phyloP scores from a whole-genome alignment of 2,888 invertebrate species.

The Tromatobia lineatoria region DNA sequence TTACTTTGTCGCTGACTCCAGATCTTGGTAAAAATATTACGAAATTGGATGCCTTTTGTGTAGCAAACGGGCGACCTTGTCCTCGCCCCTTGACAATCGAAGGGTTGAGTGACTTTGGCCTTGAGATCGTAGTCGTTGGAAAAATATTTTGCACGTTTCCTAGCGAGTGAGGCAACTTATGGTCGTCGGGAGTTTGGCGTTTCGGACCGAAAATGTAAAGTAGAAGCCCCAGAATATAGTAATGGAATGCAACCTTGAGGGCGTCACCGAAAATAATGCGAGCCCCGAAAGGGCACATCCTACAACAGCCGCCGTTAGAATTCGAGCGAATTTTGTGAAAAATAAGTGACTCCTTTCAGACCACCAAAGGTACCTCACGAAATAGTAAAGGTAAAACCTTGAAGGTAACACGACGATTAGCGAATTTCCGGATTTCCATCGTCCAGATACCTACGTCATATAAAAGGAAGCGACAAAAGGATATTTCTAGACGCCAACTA shows the following conservation, averaged over 20 bases:
- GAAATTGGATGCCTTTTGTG: neutral
- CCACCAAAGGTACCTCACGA: constrained; percentile 18
- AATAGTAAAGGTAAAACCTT: constrained; percentile 49
- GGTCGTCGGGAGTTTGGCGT: constrained; percentile 29
- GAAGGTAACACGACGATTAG: constrained; percentile 46
- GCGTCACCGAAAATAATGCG: constrained; percentile 56
- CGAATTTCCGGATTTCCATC: constrained; percentile 41
- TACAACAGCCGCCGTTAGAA: constrained; percentile 39
- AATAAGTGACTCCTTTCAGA: constrained; percentile 62
- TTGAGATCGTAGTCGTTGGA: neutral
- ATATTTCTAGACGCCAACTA: neutral
- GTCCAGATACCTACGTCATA: neutral
- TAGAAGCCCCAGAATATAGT: neutral
- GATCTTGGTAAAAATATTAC: neutral
- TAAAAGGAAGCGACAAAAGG: constrained; percentile 11
- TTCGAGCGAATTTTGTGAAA: constrained; percentile 56
- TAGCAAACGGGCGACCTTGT: neutral
- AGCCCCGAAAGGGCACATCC: constrained; percentile 38
- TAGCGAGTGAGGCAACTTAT: constrained; percentile 1
- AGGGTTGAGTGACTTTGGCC: constrained; percentile 23
- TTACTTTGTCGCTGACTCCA: neutral
- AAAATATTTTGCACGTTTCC: constrained; percentile 41
- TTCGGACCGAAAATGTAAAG: constrained; percentile 53
- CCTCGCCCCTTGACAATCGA: constrained; percentile 13
- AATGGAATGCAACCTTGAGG: constrained; percentile 60